phyloP scores from a whole-genome alignment of 53 echinoderm and acorn worm species.

The Actinopyga echinites region DNA sequence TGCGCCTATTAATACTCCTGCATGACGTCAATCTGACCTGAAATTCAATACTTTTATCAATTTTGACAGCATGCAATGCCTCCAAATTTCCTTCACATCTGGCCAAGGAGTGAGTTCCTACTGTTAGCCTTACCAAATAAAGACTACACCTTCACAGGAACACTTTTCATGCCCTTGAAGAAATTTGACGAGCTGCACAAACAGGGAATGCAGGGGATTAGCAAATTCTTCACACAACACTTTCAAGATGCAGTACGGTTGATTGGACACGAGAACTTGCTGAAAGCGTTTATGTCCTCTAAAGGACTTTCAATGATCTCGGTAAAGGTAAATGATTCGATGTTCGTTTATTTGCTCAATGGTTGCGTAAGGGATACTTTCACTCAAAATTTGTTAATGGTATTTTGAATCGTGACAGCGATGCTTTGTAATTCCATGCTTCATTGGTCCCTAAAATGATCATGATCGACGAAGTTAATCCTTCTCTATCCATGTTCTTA shows the following conservation, averaged over 20 bases:
- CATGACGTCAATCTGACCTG: not conserved
- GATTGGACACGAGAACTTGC: conserved; percentile 73
- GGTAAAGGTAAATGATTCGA: conserved; percentile 68
- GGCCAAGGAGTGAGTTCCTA: conserved; percentile 92
- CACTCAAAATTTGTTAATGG: no score
- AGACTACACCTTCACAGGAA: conserved; percentile 84
- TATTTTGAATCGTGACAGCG: no score
- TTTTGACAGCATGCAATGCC: conserved; percentile 58
- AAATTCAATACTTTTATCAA: not conserved
- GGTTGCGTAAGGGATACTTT: no score
- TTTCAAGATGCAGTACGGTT: conserved; percentile 72
- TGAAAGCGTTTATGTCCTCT: conserved; percentile 56
- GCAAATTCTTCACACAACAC: conserved; percentile 70
- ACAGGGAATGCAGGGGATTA: conserved; percentile 45
- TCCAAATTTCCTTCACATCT: conserved; percentile 86
- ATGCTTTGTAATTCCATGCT: no score
- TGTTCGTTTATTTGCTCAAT: no score
- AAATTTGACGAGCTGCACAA: conserved; percentile 61
- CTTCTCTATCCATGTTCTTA: no score
- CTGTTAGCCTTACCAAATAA: conserved; percentile 94
- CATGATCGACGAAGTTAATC: no score
- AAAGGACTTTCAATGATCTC: conserved; percentile 71
- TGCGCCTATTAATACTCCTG: no score
- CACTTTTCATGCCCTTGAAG: conserved; percentile 86
- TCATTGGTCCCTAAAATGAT: no score